Percentiles rank a stretch among this genome's conserved stretches.
Conservation (phyloP, 2,113 vertebrate genomes). For the Sarotherodon lohbergeri region DNA sequence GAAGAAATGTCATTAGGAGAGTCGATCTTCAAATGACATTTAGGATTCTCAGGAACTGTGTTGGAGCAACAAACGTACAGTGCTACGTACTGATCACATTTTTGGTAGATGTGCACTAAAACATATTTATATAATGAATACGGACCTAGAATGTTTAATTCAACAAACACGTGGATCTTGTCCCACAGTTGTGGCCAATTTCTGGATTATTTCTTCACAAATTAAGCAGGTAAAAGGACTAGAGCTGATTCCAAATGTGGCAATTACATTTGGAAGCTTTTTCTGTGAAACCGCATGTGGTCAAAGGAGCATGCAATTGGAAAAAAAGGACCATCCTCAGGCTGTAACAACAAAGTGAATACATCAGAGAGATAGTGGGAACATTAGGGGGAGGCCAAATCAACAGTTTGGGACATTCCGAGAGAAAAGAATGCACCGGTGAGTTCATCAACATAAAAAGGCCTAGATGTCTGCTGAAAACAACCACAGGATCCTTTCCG, state of each 20-base stretch:
- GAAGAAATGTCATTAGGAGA: neutral
- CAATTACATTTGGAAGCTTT: neutral
- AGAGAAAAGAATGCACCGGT: neutral
- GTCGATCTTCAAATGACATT: neutral
- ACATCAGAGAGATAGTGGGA: neutral
- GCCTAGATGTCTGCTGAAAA: neutral
- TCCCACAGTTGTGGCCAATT: neutral
- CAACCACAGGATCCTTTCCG: neutral
- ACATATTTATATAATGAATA: neutral
- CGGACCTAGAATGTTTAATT: neutral
- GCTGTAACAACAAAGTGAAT: neutral
- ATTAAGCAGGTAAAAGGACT: neutral
- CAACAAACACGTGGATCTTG: neutral
- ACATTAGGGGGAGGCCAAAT: neutral
- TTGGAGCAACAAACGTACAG: neutral
- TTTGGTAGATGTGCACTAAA: neutral
- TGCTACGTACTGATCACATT: neutral
- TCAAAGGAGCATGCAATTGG: neutral
- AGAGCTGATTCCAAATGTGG: neutral
- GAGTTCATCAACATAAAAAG: neutral
- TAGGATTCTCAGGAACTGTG: neutral
- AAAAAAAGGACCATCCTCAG: neutral
- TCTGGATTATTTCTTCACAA: neutral
- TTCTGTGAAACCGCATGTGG: neutral
- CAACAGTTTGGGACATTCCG: neutral